Percentiles rank a stretch among this genome's conserved stretches.
phyloP scores from a whole-genome alignment of 2,797 vertebrate species.

The Oryzias sinensis region DNA sequence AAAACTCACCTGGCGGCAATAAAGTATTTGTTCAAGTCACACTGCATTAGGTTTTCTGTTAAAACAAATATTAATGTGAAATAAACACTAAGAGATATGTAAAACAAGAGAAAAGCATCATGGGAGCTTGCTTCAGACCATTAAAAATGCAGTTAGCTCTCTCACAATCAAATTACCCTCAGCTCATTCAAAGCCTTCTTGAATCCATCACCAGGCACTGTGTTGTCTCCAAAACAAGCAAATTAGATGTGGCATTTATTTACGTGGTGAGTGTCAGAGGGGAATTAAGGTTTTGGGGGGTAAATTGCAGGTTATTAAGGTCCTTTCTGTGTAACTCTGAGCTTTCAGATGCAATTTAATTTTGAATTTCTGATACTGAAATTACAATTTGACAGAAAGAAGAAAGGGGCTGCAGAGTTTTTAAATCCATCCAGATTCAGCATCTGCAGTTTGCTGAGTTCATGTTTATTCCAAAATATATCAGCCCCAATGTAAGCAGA shows the following conservation, averaged over 20 bases:
- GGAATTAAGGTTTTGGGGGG: slow-evolving; percentile 56
- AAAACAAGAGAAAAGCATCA: neutral
- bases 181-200: slow-evolving; percentile 44
- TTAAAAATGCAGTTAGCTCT: slow-evolving; percentile 54
- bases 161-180: slow-evolving; percentile 59
- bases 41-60: no score
- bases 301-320: slow-evolving; percentile 71
- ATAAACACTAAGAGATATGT: neutral
- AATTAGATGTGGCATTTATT: slow-evolving; percentile 68
- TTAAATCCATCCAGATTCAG: slow-evolving; percentile 1
- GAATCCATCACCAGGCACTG: slow-evolving; percentile 51
- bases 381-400: slow-evolving; percentile 25
- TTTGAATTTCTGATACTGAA: slow-evolving; percentile 49
- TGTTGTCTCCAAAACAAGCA: slow-evolving; percentile 61
- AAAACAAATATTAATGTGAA: no score
- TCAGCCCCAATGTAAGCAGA: no score
- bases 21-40: no score
- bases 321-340: slow-evolving; percentile 65
- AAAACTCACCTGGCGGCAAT: no score
- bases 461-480: no score
- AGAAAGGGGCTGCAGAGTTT: neutral
- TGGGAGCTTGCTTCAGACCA: slow-evolving; percentile 32
- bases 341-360: slow-evolving; percentile 69
- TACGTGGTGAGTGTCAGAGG: slow-evolving; percentile 58
- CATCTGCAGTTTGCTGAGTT: no score